A percentile compares a stretch with the other conserved stretches of the same genome.
Evolutionary conservation across 1,140 invertebrate species (phyloP).

Genomic region (Drosophila mayri): DNA sequence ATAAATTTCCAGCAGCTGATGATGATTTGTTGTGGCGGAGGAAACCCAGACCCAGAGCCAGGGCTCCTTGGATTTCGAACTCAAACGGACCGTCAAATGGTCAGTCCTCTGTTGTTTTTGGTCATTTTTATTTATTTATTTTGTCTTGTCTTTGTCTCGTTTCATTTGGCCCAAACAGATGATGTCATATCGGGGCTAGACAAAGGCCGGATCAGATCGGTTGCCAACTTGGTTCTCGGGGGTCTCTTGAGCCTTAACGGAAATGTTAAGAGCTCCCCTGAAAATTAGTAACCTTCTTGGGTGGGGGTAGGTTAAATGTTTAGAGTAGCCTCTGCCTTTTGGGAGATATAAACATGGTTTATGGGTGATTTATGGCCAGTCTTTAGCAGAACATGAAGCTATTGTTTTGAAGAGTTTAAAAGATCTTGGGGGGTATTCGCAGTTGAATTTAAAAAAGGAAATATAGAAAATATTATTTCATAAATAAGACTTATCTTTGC

Average conservation of each 20-base stretch:
- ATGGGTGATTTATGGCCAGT: conserved; percentile 17
- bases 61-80: conserved; percentile 19
- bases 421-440: not conserved
- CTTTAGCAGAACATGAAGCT: conserved; percentile 1
- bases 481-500: too few species aligned
- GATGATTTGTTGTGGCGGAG: conserved; percentile 33
- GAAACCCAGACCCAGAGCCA: not conserved
- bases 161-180: conserved; percentile 39
- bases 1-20: conserved; percentile 48
- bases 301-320: conserved; percentile 1
- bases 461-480: not conserved
- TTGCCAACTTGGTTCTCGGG: conserved; percentile 20
- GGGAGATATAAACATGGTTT: conserved; percentile 2
- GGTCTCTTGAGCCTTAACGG: conserved; percentile 22
- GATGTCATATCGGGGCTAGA: conserved; percentile 53
- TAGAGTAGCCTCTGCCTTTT: not conserved
- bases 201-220: conserved; percentile 30
- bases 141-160: conserved; percentile 26
- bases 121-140: conserved; percentile 30
- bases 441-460: not conserved
- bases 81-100: conserved; percentile 51
- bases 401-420: not conserved
- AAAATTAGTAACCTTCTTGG: conserved; percentile 17
- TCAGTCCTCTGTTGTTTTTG: conserved; percentile 53
- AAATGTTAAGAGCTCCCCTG: conserved; percentile 28